These are phyloP conservation scores for Anser brachyrhynchus DNA, from an alignment of 2,113 vertebrate species.

Conservation along the genomic window DNA sequence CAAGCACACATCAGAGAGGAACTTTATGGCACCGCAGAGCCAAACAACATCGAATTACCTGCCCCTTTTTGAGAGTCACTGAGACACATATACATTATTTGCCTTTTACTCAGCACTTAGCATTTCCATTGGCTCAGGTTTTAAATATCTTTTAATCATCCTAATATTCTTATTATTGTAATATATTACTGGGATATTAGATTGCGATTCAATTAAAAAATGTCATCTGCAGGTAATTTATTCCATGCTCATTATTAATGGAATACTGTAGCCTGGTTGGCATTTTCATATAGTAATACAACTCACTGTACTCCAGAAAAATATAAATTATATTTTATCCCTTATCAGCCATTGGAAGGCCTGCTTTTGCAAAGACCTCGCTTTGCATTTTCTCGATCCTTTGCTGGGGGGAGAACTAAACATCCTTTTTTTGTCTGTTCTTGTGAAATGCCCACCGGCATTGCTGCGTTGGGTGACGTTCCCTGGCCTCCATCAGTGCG, in stretches of 20 bases:
- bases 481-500: background rate
- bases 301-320: conserved; percentile 5
- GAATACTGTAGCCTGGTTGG: conserved; percentile 33
- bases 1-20: background rate
- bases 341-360: background rate
- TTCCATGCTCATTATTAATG: conserved; percentile 35
- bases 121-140: conserved; percentile 47
- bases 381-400: background rate
- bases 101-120: conserved; percentile 37
- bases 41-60: background rate
- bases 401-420: background rate
- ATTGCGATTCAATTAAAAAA: conserved; percentile 72
- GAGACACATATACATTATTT: background rate
- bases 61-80: background rate
- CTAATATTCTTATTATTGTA: conserved; percentile 72
- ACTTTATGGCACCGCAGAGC: background rate
- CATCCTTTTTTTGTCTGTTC: background rate
- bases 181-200: conserved; percentile 67
- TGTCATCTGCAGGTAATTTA: conserved; percentile 66
- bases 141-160: conserved; percentile 73
- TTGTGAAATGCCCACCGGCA: background rate
- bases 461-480: background rate
- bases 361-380: background rate
- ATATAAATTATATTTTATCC: background rate
- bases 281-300: conserved; percentile 35